Percentiles rank a stretch among this genome's conserved stretches.
phyloP scores from a whole-genome alignment of 2,113 vertebrate genomes.

The Chrysochloris asiatica region DNA sequence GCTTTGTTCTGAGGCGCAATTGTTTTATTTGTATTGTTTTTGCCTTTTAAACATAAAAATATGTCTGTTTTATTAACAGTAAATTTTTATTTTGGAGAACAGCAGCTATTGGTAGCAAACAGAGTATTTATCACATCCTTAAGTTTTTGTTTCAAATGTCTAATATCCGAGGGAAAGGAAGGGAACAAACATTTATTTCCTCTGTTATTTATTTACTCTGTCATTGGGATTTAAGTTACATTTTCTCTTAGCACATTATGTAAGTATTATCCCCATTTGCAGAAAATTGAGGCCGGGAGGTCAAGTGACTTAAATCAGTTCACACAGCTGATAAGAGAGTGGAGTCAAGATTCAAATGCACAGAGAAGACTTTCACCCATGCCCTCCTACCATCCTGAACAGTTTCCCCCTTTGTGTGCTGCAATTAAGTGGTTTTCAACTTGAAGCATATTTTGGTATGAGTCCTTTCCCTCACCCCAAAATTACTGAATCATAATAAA shows the following conservation, averaged over 20 bases:
- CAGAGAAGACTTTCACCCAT: background rate
- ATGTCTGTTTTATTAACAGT: background rate
- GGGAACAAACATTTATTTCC: background rate
- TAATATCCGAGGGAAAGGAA: background rate
- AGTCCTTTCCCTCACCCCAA: background rate
- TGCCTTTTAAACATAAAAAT: constrained; percentile 1
- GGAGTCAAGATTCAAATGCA: background rate
- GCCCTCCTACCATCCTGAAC: background rate
- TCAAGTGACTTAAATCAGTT: background rate
- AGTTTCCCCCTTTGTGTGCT: background rate
- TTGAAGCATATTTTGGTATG: background rate
- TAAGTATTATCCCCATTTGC: background rate
- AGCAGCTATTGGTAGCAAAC: background rate
- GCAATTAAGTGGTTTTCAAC: background rate
- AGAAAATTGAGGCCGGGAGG: background rate
- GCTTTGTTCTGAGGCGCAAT: background rate
- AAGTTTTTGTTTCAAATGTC: background rate
- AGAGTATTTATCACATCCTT: background rate
- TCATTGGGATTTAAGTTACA: background rate
- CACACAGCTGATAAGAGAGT: background rate
- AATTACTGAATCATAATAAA: background rate
- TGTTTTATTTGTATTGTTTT: background rate
- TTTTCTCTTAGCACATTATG: background rate
- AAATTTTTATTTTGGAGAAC: constrained; percentile 30
- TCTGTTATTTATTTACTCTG: background rate